Evolutionary conservation across 2,113 vertebrate genomes (phyloP), one percentile per base, ranked within the genome.

Genomic region (Lampris incognitus): DNA sequence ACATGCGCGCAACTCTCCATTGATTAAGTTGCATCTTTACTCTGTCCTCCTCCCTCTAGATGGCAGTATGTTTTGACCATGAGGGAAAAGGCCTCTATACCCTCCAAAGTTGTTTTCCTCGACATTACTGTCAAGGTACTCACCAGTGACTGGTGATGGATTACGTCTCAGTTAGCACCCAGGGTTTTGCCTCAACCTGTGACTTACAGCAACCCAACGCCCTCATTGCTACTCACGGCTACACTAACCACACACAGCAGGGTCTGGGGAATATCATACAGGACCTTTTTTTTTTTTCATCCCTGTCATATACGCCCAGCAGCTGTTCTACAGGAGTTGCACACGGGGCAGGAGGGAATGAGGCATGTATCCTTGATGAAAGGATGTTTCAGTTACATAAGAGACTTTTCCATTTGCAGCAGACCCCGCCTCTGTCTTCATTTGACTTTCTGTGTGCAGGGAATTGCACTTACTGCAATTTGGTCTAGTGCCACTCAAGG

Each of bases 91-190:
- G 76, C 76, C 82, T 78, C 74, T 0, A 8, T 72, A 64, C 75
- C 69, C 78, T 49, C 76, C 57, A 85, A 85, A 76, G 76, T 80
- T 88, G 84, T 88, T 88, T 88, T 83, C 79, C 72, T 81, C 51
- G 73, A 74, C 75, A 86, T 89, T 81, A 87, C 66, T 86, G 87
- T 89, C 85, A 76, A 76, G 61, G 73, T 76, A 42, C 78, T 72
- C 82, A 75, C 81, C 51, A 40, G 77, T 84, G 89, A 86, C 85
- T 81, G 84, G 77, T 90, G 91, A 92, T 89, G 76, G 81, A 90
- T 89, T 82, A 83, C 72, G 72, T 74, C 79, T 83, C 70, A 65
- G 81, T 55, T 58, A 5, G 8, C 2, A 61, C 67, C 74, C 69
- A 2, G 58, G 69, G 50, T 72, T 86, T 79, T 88, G 79, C 72